Conservation (phyloP, 1,140 invertebrate genomes). For the Dinothrombium tinctorium region DNA sequence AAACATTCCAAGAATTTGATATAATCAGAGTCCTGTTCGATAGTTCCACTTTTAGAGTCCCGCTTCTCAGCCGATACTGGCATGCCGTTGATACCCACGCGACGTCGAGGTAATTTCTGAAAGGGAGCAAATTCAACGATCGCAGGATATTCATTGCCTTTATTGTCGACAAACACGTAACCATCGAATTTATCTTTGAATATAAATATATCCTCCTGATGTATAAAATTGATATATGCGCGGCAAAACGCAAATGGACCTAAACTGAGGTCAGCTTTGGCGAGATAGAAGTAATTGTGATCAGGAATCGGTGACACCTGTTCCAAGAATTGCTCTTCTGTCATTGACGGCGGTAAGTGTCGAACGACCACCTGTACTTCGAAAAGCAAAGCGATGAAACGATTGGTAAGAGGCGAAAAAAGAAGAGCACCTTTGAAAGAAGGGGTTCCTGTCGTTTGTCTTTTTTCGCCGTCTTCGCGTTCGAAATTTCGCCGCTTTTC, state of each 20-base stretch:
- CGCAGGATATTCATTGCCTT: slow-evolving; percentile 71
- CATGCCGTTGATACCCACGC: not conserved
- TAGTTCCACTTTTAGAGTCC: slow-evolving; percentile 61
- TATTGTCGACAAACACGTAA: slow-evolving; percentile 77
- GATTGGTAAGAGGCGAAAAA: too few relatives aligned
- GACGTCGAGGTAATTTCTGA: slow-evolving; percentile 29
- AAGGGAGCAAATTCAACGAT: slow-evolving; percentile 85
- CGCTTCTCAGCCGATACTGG: slow-evolving; percentile 29
- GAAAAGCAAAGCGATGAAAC: too few relatives aligned
- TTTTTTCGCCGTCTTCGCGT: too few relatives aligned
- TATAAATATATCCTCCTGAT: slow-evolving; percentile 46
- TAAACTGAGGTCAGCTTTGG: slow-evolving; percentile 52
- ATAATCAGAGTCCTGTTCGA: slow-evolving; percentile 61
- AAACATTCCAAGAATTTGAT: slow-evolving; percentile 49
- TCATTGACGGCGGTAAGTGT: slow-evolving; percentile 67
- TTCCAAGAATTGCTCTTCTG: slow-evolving; percentile 59
- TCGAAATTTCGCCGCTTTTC: too few relatives aligned
- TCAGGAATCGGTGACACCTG: slow-evolving; percentile 72
- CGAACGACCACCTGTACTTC: slow-evolving; percentile 79
- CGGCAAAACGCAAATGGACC: slow-evolving; percentile 56
- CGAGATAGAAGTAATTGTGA: slow-evolving; percentile 69
- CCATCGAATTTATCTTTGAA: slow-evolving; percentile 89
- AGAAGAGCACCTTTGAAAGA: too few relatives aligned
- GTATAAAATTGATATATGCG: slow-evolving; percentile 70
- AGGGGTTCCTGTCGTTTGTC: too few relatives aligned